Evolutionary conservation across 2,888 invertebrate genomes (phyloP), one percentile per base, ranked within the genome.

Genomic region (Cataglyphis altisquamis): DNA sequence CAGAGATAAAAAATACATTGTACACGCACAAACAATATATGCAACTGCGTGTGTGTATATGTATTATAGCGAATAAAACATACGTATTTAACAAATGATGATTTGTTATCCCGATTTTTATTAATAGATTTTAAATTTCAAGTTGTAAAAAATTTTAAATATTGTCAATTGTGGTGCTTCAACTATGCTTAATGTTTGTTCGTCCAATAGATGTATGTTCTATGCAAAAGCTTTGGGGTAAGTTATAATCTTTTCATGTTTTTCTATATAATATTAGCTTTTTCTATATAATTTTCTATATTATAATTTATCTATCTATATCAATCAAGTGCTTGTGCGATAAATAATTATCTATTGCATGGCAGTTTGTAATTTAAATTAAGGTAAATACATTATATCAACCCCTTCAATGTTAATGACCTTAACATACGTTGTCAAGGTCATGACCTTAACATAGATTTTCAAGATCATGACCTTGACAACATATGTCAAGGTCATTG

Each of bases 171-270:
- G 41, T 83, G 68, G n/a, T 55, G 88, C 88, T 88, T 88, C 60
- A 78, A 83, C 32, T 86, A 75, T 86, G 89, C 89, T 88, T 88
- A 21, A 39, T 64, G 63, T 87, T 87, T 87, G 80, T 81, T 86
- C 62, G 88, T 88, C 78, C 45, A 67, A 62, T 57, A 55, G 62
- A 25, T 81, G 78, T 66, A 18, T 48, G 21, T n/a, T n/a, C 60
- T 48, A 48, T 77, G n/a, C 72, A 52, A 64, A 64, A 41, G 55
- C 57, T 64, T 72, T 57, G n/a, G 81, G 88, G 88, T 88, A 88
- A 88, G 88, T 88, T 64, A 68, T 21, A 60, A 41, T 32, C 60
- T 57, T 67, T 66, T 25, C 25, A 75, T 15, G 41, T 29, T 81
- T 66, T 66, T 36, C 45, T 25, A 25, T 25, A 70, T 64, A 32